Evolutionary conservation across 2,888 invertebrate genomes (phyloP), one percentile per base, ranked within the genome.

Genomic region (Nymphalis c-album): DNA sequence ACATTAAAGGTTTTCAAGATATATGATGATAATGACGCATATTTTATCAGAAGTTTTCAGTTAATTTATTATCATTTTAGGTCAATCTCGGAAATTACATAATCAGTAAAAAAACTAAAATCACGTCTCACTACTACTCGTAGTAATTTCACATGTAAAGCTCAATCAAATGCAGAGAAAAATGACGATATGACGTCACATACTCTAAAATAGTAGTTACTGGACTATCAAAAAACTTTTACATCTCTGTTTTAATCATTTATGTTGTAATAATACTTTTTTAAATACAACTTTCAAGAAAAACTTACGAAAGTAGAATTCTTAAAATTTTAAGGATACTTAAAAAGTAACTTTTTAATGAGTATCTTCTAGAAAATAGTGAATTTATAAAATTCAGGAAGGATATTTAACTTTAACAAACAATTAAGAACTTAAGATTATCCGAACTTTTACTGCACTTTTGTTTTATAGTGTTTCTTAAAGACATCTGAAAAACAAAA

Each of bases 271-370:
- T 26, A 61, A 22, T 57, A 55, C 65, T 66, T 55, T n/a, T n/a
- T 22, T 61, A 47, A 65, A 53, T 60, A 45, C 47, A n/a, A 7
- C 45, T 61, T 47, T 55, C 20, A 40, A 47, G 55, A 57, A 66
- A 66, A 66, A 55, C 53, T 57, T 55, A 40, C 47, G 40, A 48
- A 57, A 60, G 46, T 51, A 61, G 55, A 48, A 61, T 31, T 66
- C 55, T 47, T 53, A 22, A 66, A 66, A 55, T 61, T 66, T 57
- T 47, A 61, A 66, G 53, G 22, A 66, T 61, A 61, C 55, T 66
- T 66, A 48, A 66, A n/a, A 66, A 57, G 53, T 22, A 40, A 55
- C 53, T 47, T 48, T 48, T 48, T 66, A 55, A 61, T 66, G 65
- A 60, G 53, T 48, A 57, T 40, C 35, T 57, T 57, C 55, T 35